These are phyloP conservation scores for Nymphalis io DNA, from an alignment of 1,140 invertebrate genomes.

Conservation along the genomic window DNA sequence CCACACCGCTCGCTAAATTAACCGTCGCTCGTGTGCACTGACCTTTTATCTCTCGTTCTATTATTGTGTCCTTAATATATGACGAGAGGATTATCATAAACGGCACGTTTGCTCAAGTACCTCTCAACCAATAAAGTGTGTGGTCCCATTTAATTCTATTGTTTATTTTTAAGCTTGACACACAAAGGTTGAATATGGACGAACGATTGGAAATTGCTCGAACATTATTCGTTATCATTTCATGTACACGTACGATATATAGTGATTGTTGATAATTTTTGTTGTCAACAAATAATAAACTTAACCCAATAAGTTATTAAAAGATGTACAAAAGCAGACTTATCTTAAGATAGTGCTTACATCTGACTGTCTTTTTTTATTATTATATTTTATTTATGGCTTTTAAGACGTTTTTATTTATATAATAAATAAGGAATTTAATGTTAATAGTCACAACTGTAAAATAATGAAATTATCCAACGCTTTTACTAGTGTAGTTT, in stretches of 20 bases:
- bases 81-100: slow-evolving; percentile 46
- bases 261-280: too few species aligned
- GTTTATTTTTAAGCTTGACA: slow-evolving; percentile 25
- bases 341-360: too few species aligned
- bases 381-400: too few species aligned
- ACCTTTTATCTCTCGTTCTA: slow-evolving; percentile 28
- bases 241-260: background rate
- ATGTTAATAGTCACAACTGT: too few species aligned
- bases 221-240: background rate
- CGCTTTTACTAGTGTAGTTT: too few species aligned
- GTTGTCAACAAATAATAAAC: too few species aligned
- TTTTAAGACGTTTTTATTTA: too few species aligned
- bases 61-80: slow-evolving; percentile 40
- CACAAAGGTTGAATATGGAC: background rate
- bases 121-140: slow-evolving; percentile 42
- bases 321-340: too few species aligned
- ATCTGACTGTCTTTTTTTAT: too few species aligned
- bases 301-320: too few species aligned
- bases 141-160: slow-evolving; percentile 26
- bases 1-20: background rate
- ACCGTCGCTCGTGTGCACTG: slow-evolving; percentile 25
- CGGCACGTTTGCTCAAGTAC: slow-evolving; percentile 37
- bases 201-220: background rate
- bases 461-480: too few species aligned
- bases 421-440: too few species aligned